A percentile compares a stretch with the other conserved stretches of the same genome.
phyloP scores from a whole-genome alignment of 2,888 invertebrate genomes.

The Hyposoter didymator region DNA sequence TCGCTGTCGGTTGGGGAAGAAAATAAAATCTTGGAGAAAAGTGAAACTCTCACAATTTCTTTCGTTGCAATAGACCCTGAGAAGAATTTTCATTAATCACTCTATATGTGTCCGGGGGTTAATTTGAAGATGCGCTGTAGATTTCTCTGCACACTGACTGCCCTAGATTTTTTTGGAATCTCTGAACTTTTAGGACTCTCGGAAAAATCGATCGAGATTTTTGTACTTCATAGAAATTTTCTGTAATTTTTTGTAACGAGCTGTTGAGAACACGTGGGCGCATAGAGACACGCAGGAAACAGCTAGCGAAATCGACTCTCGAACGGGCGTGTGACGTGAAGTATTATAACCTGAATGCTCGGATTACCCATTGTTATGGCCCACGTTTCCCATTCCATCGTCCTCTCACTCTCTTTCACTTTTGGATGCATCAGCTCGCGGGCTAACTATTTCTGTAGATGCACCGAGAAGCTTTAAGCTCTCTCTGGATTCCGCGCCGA shows the following conservation, averaged over 20 bases:
- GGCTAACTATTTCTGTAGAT: constrained; percentile 47
- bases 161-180: neutral
- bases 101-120: neutral
- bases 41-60: neutral
- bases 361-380: constrained; percentile 78
- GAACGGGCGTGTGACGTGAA: constrained; percentile 70
- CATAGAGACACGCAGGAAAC: constrained; percentile 64
- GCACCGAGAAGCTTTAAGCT: constrained; percentile 13
- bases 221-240: neutral
- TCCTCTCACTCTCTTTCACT: neutral
- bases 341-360: constrained; percentile 72
- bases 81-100: neutral
- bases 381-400: constrained; percentile 52
- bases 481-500: constrained; percentile 8
- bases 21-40: neutral
- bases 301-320: constrained; percentile 74
- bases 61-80: neutral
- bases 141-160: neutral
- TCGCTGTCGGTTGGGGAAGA: too few relatives aligned
- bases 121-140: neutral
- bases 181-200: neutral
- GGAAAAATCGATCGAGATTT: neutral
- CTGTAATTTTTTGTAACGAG: neutral
- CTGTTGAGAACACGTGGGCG: neutral
- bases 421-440: constrained; percentile 63